Base-by-base conservation (phyloP, 2,113 vertebrate genomes). In the Paradisaea rubra region DNA sequence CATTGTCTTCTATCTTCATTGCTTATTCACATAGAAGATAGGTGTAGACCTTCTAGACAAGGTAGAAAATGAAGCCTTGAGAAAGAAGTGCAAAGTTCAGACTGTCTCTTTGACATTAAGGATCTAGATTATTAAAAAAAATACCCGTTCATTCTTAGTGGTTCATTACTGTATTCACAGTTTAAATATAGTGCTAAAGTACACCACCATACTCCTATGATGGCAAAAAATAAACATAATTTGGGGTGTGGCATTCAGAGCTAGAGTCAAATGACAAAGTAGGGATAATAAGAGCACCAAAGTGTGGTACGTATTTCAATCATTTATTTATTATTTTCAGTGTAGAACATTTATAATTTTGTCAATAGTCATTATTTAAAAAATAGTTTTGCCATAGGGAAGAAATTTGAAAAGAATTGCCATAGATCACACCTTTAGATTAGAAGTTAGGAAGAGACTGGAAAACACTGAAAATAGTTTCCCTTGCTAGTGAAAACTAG, bases 161-260 rank as follows among this genome's bases (percentile, higher is more conserved):
- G 19, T 83, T 77, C 45, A 23, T 41, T 60, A 21, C 1, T 1
- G 1, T 33, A 66, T 20, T 71, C 16, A 39, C 6, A 72, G 35
- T 65, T 76, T 61, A 84, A 50, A 64, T n/a, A 44, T 11, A 6
- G 53, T 25, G 14, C 2, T 47, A 9, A 88, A 15, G 11, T 14
- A 53, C 44, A 54, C 5, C 10, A 19, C 6, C 11, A 50, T 28
- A 41, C 4, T 42, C 13, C 6, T 23, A 18, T 1, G 0, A 23
- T 22, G 6, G 10, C n/a, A 53, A 72, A 73, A 86, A 60, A 2
- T 7, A 39, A 76, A 42, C 0, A 3, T 11, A 68, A 31, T 42
- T 71, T 44, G 4, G 2, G 11, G 6, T 59, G 23, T 59, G 35
- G 3, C 10, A 49, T 44, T 41, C 6, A 42, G 30, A 82, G 7